phyloP scores from a whole-genome alignment of 2,888 invertebrate species.

The Halocaridina rubra region DNA sequence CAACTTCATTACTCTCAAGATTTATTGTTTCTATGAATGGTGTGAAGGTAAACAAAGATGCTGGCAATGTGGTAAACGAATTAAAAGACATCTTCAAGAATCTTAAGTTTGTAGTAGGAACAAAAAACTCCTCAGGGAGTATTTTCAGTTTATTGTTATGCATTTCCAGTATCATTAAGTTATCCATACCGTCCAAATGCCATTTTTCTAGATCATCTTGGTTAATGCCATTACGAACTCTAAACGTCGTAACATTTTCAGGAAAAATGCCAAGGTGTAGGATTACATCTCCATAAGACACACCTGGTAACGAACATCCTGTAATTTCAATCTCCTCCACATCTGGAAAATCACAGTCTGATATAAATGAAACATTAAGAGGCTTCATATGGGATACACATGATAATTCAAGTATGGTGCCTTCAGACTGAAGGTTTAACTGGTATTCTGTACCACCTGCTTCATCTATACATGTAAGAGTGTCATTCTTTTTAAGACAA shows the following conservation, averaged over 20 bases:
- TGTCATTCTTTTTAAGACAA: not conserved
- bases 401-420: not conserved
- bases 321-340: not conserved
- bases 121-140: not conserved
- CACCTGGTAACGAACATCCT: not conserved
- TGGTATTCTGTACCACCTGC: not conserved
- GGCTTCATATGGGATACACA: not conserved
- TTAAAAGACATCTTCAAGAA: not conserved
- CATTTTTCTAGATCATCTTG: not conserved
- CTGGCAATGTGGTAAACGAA: conserved; percentile 7
- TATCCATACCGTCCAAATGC: not conserved
- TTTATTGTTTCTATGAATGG: not conserved
- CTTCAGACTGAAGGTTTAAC: not conserved
- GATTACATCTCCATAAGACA: not conserved
- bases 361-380: not conserved
- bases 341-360: not conserved
- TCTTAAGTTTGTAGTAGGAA: not conserved
- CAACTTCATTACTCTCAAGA: conserved; percentile 4
- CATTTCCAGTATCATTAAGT: not conserved
- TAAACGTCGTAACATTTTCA: not conserved
- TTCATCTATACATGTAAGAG: not conserved
- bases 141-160: not conserved
- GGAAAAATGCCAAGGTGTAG: not conserved
- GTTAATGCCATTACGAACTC: not conserved
- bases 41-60: not conserved